Base-by-base conservation (phyloP, 2,797 vertebrate genomes). In the Phaenicophaeus curvirostris region DNA sequence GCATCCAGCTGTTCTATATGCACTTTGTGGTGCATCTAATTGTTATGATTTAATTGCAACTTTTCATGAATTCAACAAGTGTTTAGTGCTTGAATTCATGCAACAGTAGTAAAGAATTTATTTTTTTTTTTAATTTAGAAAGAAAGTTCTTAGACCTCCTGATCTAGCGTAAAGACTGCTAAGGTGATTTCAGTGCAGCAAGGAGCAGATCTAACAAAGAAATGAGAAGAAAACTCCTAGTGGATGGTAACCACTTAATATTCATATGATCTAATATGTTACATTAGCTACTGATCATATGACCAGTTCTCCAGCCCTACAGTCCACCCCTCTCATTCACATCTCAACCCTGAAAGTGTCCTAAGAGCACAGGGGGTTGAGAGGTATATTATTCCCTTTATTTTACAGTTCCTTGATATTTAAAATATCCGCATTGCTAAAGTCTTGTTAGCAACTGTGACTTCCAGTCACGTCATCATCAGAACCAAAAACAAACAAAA, bases 61-160 rank as follows among this genome's bases (percentile, higher is more conserved):
- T 93, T 51, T 57, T 44, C 20, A 16, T 9, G 11, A 46, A 16
- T 59, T 86, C 19, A 24, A 15, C 18, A 55, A 67, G 10, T 33
- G 21, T 39, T 65, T 19, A 12, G 46, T 18, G 9, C n/a, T 71
- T 21, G 24, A 42, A 44, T 39, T 39, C 41, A 15, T 42, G 31
- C 0, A 1, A 37, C 17, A n/a, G 12, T 5, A 15, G 14, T 10
- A 27, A 74, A 74, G 16, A n/a, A n/a, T n/a, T n/a, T n/a, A n/a
- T 58, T 30, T 44, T 37, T 39, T 46, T 39, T 37, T 44, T 58
- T 58, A 19, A 44, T 20, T 31, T 15, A 24, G 19, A 27, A 51
- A 41, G 12, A 30, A 55, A 33, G 11, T 15, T 41, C 35, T 65
- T 41, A 27, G 24, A 30, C 17, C 25, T 46, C 21, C 6, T 50